Base-by-base conservation (phyloP, 2,113 vertebrate genomes). In the Dinomys branickii region DNA sequence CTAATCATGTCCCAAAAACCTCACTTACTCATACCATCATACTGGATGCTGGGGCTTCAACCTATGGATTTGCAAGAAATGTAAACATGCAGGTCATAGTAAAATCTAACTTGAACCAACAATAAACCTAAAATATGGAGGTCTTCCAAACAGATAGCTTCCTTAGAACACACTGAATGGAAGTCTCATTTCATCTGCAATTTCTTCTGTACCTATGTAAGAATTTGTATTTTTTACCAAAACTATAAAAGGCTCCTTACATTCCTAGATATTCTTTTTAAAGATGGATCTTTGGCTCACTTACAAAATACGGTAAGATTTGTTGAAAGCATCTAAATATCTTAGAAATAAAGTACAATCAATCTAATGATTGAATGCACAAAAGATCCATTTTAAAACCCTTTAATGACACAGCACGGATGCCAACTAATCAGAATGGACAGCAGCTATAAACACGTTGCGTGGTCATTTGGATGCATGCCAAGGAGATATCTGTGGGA, bases 261-360 rank as follows among this genome's bases (percentile, higher is more conserved):
- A 50, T 47, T 85, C 26, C 50, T 56, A 77, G 38, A 54, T 89
- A 38, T 78, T 67, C 54, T 56, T 86, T 78, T 95, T 54, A 86
- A 90, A 78, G 26, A 20, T 85, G 41, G 33, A n/a, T 90, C 47
- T 82, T 96, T 16, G 10, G 56, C 59, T 97, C 30, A 38, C 75
- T 95, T 90, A 82, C 50, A 96, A 93, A 94, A 54, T 78, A 30
- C 12, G 26, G 24, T 30, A 92, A 83, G 9, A 52, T 71, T 65
- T 77, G 16, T 75, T 84, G 71, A 47, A 90, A 85, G 7, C 10
- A 91, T 50, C 26, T 85, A 94, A 85, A 6, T 94, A 20, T 59
- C 80, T 93, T 47, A 90, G 28, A 91, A 95, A 95, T 67, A 88
- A 93, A 90, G 28, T 24, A 12, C 38, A 91, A 73, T 86, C 54